phyloP scores from a whole-genome alignment of 2,113 vertebrate genomes.

The Setophaga petechia region DNA sequence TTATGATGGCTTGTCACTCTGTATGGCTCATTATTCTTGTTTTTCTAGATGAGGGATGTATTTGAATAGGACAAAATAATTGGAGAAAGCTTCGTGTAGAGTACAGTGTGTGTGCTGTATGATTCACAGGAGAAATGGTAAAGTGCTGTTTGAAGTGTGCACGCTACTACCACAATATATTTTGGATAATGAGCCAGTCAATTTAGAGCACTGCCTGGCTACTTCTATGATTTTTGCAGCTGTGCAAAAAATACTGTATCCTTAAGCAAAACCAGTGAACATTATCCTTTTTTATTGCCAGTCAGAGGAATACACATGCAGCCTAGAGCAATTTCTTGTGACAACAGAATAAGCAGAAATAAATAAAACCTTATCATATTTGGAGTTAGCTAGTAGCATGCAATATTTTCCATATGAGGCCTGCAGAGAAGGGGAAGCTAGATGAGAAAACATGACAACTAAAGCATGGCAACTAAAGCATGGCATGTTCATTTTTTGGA shows the following conservation, averaged over 20 bases:
- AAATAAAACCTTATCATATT: neutral
- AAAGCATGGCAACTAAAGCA: neutral
- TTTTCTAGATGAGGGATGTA: neutral
- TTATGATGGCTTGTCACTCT: neutral
- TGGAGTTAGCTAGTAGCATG: neutral
- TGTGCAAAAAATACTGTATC: neutral
- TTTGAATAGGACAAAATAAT: conserved; percentile 45
- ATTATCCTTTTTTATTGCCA: neutral
- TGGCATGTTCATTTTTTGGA: neutral
- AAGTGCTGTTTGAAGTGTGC: conserved; percentile 12
- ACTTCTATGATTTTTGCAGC: conserved; percentile 22
- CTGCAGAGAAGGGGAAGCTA: neutral
- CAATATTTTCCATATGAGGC: neutral
- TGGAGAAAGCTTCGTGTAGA: neutral
- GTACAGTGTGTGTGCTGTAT: neutral
- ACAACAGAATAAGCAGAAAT: neutral
- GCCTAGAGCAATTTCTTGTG: neutral
- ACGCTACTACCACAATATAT: neutral
- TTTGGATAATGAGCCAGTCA: conserved; percentile 33
- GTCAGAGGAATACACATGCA: neutral
- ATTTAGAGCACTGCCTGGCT: neutral
- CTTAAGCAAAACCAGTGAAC: conserved; percentile 17
- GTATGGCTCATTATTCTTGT: conserved; percentile 5
- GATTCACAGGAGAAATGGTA: neutral
- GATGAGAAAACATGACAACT: neutral